These are phyloP conservation scores for Apamea monoglypha DNA, from an alignment of 2,888 invertebrate species.

Conservation along the genomic window DNA sequence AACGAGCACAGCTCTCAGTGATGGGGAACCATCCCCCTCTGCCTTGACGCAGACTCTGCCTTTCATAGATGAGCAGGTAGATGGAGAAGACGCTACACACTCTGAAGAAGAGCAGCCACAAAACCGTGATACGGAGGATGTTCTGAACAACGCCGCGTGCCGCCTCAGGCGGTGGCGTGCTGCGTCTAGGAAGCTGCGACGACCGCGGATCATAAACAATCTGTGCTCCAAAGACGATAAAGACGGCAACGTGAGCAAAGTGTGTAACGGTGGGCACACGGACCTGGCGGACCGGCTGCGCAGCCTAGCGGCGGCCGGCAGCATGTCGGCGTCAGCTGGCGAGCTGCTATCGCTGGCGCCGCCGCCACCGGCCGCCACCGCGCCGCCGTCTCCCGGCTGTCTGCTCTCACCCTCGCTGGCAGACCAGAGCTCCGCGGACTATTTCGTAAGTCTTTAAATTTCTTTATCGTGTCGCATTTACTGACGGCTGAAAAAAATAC, in stretches of 20 bases:
- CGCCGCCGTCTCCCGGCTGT: conserved; percentile 87
- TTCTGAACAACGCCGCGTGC: conserved; percentile 86
- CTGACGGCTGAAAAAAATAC: conserved; percentile 42
- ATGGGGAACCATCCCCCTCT: conserved; percentile 77
- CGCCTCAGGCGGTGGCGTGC: conserved; percentile 88
- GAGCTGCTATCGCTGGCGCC: conserved; percentile 87
- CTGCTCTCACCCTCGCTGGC: conserved; percentile 85
- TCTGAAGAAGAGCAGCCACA: conserved; percentile 82
- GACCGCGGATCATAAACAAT: conserved; percentile 88
- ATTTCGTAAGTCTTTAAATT: conserved; percentile 81
- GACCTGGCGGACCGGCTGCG: conserved; percentile 87
- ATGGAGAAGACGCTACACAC: conserved; percentile 74
- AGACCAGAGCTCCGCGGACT: conserved; percentile 85
- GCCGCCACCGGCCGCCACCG: conserved; percentile 87
- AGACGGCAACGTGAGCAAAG: conserved; percentile 72
- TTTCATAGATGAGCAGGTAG: conserved; percentile 83
- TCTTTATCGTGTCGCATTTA: conserved; percentile 37
- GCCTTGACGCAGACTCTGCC: conserved; percentile 77
- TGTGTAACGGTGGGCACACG: conserved; percentile 80
- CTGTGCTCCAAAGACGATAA: conserved; percentile 80
- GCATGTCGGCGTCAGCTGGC: conserved; percentile 85
- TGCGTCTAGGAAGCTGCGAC: conserved; percentile 87
- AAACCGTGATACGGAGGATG: conserved; percentile 81
- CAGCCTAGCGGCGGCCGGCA: conserved; percentile 86
- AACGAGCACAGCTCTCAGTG: conserved; percentile 70